Base-by-base conservation (phyloP, 2,888 invertebrate genomes). In the Candidula unifasciata region DNA sequence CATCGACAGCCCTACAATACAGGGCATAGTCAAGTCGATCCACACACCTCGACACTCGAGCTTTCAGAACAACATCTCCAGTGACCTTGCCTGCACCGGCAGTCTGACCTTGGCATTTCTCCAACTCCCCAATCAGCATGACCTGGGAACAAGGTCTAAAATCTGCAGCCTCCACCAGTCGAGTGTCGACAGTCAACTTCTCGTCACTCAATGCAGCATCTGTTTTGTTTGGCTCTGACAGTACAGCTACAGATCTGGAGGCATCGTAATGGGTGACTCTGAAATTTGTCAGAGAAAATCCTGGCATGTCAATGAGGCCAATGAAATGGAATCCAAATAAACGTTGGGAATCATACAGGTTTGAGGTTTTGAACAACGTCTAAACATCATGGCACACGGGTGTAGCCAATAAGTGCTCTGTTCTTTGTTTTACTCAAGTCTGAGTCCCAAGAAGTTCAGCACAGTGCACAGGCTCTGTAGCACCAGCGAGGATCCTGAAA, bases 21-120 rank as follows among this genome's bases (percentile, higher is more conserved):
- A 77, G 57, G n/a, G 44, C 69, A 68, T 82, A 82, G 68, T 82
- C 82, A 24, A 82, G 54, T n/a, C 69, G 66, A n/a, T 77, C 82
- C 27, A 77, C 82, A 69, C 82, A 77, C 37, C 37, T 76, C 33
- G 82, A 64, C 6, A 82, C 69, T 54, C 82, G 27, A 30, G 82
- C 77, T n/a, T 76, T 82, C 24, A 82, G 52, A 68, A 68, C 33
- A 35, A 77, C 18, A 10, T 57, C 24, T 21, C 71, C 80, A 3
- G 2, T 27, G 5, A 6, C 24, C 3, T 30, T n/a, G 44, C n/a
- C 6, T 33, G 21, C 54, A n/a, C 27, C 18, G 3, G n/a, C 13
- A 3, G 24, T 10, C 16, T 1, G 30, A 21, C 33, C 68, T 6
- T 21, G 21, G n/a, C 27, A 66, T 2, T 57, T 71, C 21, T 82